Evolutionary conservation across 2,797 vertebrate genomes (phyloP).

Genomic region (Alfaro cultratus): DNA sequence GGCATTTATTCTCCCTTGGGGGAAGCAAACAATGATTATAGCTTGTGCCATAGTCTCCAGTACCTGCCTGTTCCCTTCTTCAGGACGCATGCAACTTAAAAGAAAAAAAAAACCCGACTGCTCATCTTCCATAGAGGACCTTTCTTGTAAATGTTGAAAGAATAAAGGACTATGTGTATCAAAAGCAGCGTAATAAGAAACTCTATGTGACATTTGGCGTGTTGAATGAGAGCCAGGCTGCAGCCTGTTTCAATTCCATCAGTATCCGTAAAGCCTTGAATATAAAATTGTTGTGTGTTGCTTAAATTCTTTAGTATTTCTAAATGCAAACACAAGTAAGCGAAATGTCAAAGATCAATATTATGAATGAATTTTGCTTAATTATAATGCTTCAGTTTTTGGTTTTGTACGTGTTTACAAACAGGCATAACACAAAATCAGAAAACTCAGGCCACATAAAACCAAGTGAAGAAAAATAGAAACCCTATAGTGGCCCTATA

Average conservation of each 20-base stretch:
- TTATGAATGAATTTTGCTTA: background rate
- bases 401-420: background rate
- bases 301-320: background rate
- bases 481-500: background rate
- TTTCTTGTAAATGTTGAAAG: background rate
- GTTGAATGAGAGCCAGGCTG: background rate
- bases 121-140: background rate
- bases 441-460: background rate
- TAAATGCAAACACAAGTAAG: background rate
- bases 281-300: background rate
- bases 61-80: background rate
- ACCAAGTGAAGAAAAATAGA: background rate
- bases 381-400: too few relatives aligned
- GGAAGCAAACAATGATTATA: background rate
- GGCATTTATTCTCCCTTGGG: constrained; percentile 24
- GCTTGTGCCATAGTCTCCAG: background rate
- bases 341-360: background rate
- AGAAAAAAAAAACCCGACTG: too few relatives aligned
- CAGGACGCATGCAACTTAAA: background rate
- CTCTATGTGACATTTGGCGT: background rate
- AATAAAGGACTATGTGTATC: background rate
- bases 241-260: background rate
- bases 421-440: background rate
- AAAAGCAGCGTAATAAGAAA: background rate
- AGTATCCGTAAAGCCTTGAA: background rate